These are phyloP conservation scores for Brachionus koreanus DNA, from an alignment of 1,140 invertebrate genomes.

Conservation along the genomic window DNA sequence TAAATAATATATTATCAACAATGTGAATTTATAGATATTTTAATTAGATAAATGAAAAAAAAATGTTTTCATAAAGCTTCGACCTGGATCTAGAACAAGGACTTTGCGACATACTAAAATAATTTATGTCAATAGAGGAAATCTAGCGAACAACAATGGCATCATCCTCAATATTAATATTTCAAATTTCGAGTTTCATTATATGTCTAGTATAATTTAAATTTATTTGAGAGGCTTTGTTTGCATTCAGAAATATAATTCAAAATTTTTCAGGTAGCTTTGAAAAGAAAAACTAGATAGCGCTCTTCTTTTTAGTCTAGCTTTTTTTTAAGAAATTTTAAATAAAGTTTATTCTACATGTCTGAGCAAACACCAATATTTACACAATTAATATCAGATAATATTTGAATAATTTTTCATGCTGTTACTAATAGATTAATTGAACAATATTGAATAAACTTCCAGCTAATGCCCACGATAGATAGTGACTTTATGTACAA, in stretches of 20 bases:
- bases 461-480: neutral
- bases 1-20: neutral
- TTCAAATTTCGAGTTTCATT: neutral
- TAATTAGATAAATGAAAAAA: neutral
- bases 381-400: neutral
- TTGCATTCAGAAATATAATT: neutral
- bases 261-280: neutral
- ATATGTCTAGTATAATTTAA: too few species aligned
- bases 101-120: neutral
- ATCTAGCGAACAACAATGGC: neutral
- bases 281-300: neutral
- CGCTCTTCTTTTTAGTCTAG: neutral
- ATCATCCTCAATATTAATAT: neutral
- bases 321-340: neutral
- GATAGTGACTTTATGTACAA: neutral
- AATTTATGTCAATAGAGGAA: neutral
- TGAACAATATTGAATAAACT: neutral
- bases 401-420: neutral
- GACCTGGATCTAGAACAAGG: neutral
- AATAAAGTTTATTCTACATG: too few species aligned
- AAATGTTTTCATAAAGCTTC: neutral
- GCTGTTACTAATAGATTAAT: neutral
- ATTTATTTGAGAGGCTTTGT: neutral
- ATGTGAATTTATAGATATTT: neutral
- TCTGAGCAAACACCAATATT: neutral